phyloP scores from a whole-genome alignment of 2,888 invertebrate genomes.

The Shargacucullia verbasci region DNA sequence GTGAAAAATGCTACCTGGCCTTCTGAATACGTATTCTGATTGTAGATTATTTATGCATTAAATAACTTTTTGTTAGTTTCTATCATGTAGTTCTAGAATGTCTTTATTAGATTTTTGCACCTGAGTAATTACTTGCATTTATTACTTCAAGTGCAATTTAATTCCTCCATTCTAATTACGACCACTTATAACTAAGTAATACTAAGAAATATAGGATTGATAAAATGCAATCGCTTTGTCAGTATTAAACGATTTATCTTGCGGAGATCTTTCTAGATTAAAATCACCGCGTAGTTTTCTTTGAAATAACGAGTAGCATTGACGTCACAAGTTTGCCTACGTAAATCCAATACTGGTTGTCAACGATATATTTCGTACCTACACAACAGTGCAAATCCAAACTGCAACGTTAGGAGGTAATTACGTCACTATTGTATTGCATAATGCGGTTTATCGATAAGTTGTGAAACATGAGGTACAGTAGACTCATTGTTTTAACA shows the following conservation, averaged over 20 bases:
- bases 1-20: conserved; percentile 22
- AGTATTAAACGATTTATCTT: not conserved
- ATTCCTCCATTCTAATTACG: not conserved
- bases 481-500: conserved; percentile 52
- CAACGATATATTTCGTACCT: conserved; percentile 18
- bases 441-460: conserved; percentile 61
- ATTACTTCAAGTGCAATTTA: not conserved
- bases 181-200: not conserved
- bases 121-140: not conserved
- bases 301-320: conserved; percentile 22
- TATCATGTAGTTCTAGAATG: not conserved
- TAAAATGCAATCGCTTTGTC: not conserved
- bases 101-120: conserved; percentile 6
- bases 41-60: conserved; percentile 1
- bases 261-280: conserved; percentile 29
- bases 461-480: conserved; percentile 56
- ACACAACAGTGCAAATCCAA: conserved; percentile 17
- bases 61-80: too few species aligned
- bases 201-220: not conserved
- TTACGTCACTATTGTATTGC: conserved; percentile 66
- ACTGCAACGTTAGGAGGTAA: conserved; percentile 36
- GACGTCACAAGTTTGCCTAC: conserved; percentile 43
- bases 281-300: conserved; percentile 20
- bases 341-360: conserved; percentile 12
- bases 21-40: not conserved